Evolutionary conservation across 2,888 invertebrate genomes (phyloP).

Genomic region (Drosophila koepferae): DNA sequence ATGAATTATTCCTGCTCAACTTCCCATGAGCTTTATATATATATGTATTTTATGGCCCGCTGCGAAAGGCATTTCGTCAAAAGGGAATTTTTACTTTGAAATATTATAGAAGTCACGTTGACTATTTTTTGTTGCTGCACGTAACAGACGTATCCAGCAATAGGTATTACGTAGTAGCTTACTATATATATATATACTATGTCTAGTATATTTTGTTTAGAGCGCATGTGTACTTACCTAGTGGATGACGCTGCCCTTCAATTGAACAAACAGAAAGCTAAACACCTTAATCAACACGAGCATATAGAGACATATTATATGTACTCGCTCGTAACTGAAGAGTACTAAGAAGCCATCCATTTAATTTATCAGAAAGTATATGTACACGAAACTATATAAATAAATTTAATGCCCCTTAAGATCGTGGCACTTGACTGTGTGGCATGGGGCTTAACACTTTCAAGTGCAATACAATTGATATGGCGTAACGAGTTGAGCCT

Average conservation of each 20-base stretch:
- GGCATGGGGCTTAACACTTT: conserved; percentile 28
- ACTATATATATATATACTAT: neutral
- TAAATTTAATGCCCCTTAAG: conserved; percentile 67
- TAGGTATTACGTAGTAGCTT: conserved; percentile 1
- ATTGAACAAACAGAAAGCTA: conserved; percentile 31
- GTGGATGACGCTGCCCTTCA: conserved; percentile 38
- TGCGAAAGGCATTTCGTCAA: conserved; percentile 9
- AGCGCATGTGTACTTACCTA: conserved; percentile 4
- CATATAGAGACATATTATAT: neutral
- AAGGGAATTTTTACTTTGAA: conserved; percentile 16
- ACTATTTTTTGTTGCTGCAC: conserved; percentile 38
- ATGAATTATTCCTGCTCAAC: neutral
- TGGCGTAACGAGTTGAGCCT: conserved; percentile 47
- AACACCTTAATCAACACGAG: conserved; percentile 33
- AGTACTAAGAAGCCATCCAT: conserved; percentile 58
- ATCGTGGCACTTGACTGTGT: conserved; percentile 57
- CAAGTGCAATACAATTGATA: conserved; percentile 55
- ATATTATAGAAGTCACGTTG: conserved; percentile 69
- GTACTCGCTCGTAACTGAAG: neutral
- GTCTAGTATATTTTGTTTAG: neutral
- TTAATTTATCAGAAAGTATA: conserved; percentile 62
- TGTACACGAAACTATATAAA: conserved; percentile 39
- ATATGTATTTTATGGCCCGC: conserved; percentile 3
- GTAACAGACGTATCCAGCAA: conserved; percentile 38
- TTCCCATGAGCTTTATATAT: conserved; percentile 4